Conservation (phyloP, 2,797 vertebrate genomes). For the Hyperoplus immaculatus region DNA sequence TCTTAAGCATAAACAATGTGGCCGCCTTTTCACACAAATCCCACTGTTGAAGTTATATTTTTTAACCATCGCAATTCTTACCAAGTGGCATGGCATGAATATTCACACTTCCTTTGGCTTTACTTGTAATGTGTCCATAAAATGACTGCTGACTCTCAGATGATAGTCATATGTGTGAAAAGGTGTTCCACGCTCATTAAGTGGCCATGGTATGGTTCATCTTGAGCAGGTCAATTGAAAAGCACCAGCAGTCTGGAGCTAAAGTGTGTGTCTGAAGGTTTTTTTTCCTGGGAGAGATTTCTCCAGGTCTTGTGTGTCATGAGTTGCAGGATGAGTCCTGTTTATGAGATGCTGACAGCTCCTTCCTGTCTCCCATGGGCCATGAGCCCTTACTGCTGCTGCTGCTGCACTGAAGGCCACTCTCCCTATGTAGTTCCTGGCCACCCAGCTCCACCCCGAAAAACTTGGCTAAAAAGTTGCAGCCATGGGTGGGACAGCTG, state of each 20-base stretch:
- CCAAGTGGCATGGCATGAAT: neutral
- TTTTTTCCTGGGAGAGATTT: constrained; percentile 62
- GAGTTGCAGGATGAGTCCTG: constrained; percentile 78
- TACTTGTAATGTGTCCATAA: constrained; percentile 20
- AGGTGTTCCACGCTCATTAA: neutral
- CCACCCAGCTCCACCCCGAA: constrained; percentile 75
- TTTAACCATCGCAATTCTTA: constrained; percentile 16
- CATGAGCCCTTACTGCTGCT: constrained; percentile 72
- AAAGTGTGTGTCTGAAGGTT: constrained; percentile 38
- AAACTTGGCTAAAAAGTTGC: constrained; percentile 46
- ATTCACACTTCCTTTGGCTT: constrained; percentile 33
- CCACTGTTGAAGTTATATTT: constrained; percentile 25
- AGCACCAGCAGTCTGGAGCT: constrained; percentile 32
- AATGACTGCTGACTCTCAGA: constrained; percentile 43
- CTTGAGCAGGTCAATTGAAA: constrained; percentile 7
- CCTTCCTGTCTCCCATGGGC: constrained; percentile 83
- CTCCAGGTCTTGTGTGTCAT: constrained; percentile 70
- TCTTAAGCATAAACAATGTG: constrained; percentile 31
- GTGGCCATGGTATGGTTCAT: constrained; percentile 32
- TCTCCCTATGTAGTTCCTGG: constrained; percentile 48
- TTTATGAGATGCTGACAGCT: constrained; percentile 87
- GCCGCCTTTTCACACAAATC: constrained; percentile 1
- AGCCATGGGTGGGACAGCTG: constrained; percentile 77
- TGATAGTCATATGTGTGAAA: constrained; percentile 63
- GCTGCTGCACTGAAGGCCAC: constrained; percentile 69